Evolutionary conservation across 1,140 invertebrate species (phyloP).

Genomic region (Himalopsyche phryganea): DNA sequence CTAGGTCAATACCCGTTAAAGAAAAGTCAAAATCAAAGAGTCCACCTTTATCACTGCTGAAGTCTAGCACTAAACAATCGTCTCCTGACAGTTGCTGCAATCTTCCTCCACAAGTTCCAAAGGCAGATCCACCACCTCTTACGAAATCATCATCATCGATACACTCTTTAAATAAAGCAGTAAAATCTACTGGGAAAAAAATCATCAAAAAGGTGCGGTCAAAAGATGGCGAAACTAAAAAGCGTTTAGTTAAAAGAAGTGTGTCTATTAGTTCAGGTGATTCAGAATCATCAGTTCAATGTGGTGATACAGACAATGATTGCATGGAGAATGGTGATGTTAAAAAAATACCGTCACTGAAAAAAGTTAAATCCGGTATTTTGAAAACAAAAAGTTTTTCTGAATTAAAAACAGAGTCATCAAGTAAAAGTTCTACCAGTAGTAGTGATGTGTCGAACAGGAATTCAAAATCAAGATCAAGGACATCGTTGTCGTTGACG

Average conservation of each 20-base stretch:
- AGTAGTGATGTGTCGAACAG: slow-evolving; percentile 8
- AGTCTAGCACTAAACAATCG: slow-evolving; percentile 2
- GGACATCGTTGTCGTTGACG: slow-evolving; percentile 41
- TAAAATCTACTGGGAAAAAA: slow-evolving; percentile 34
- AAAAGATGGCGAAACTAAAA: slow-evolving; percentile 43
- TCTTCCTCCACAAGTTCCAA: slow-evolving; percentile 60
- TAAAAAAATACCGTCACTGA: slow-evolving; percentile 33
- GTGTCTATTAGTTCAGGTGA: slow-evolving; percentile 55
- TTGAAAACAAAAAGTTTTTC: too few relatives aligned
- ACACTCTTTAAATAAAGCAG: slow-evolving; percentile 46
- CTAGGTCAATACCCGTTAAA: slow-evolving; percentile 7
- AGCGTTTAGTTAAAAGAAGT: slow-evolving; percentile 42
- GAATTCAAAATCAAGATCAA: slow-evolving; percentile 35
- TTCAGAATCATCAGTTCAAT: slow-evolving; percentile 41
- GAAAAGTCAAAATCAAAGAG: slow-evolving; percentile 19
- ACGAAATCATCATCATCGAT: slow-evolving; percentile 48
- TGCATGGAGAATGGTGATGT: not conserved
- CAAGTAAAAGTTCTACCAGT: too few relatives aligned
- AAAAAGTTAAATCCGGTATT: too few relatives aligned
- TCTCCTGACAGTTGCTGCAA: slow-evolving; percentile 44
- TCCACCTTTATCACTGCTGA: slow-evolving; percentile 3
- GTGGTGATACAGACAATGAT: slow-evolving; percentile 11
- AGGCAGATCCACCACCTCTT: slow-evolving; percentile 47
- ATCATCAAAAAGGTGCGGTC: slow-evolving; percentile 29
- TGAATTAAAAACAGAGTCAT: too few relatives aligned